Conservation (phyloP, 2,113 vertebrate genomes). For the Phoxinus phoxinus region DNA sequence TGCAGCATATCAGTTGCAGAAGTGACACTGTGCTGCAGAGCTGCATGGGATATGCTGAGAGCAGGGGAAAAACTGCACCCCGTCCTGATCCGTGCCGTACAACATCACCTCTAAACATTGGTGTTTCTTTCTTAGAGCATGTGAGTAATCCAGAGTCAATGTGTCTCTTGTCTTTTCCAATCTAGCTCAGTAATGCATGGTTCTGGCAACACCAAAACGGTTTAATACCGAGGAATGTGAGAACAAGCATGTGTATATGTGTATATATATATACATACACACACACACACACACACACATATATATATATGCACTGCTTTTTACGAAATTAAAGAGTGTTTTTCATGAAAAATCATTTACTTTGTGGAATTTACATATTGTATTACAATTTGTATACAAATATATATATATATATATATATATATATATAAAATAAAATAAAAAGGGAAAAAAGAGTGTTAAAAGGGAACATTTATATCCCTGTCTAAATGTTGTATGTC, state of each 20-base stretch:
- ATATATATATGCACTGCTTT: too few species aligned
- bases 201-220: neutral
- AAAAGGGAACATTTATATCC: neutral
- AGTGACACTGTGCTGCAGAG: slow-evolving; percentile 39
- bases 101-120: slow-evolving; percentile 51
- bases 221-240: neutral
- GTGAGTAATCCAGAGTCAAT: slow-evolving; percentile 23
- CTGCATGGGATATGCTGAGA: slow-evolving; percentile 53
- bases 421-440: too few species aligned
- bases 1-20: slow-evolving; percentile 48
- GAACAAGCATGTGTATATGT: neutral
- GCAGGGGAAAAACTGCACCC: slow-evolving; percentile 35
- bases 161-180: neutral
- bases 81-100: slow-evolving; percentile 20
- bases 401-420: neutral
- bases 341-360: neutral
- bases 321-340: neutral
- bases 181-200: neutral
- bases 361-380: neutral
- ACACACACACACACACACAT: too few species aligned
- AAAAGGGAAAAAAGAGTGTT: too few species aligned
- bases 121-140: slow-evolving; percentile 44
- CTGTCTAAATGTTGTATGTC: neutral
- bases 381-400: neutral
- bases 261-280: too few species aligned